Base-by-base conservation (phyloP, 2,888 invertebrate species). In the Electrophaes corylata region DNA sequence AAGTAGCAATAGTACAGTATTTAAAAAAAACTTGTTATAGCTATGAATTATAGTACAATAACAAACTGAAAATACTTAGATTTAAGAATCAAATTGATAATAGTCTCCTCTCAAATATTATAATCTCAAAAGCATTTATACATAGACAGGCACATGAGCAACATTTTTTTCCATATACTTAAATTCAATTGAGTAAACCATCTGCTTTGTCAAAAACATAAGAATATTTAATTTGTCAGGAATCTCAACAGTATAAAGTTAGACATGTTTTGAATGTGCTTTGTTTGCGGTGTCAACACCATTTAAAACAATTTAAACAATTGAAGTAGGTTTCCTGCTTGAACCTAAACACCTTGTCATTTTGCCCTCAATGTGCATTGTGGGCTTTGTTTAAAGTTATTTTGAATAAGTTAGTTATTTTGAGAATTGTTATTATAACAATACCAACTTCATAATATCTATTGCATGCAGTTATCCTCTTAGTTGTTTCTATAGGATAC, bases 251-350 rank as follows among this genome's bases (percentile, higher is more conserved):
- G 10, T 10, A 14, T 35, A 35, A 37, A 16, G 37, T 40, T 40
- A 47, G 35, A 33, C 20, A n/a, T 23, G 14, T 26, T 49, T 33
- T 44, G 16, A 45, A 52, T 46, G 14, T 37, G 8, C 37, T 37
- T 37, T 37, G 48, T 18, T 26, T 35, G 23, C 35, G 19, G 40
- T 29, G 50, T 39, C 55, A 51, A 60, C 60, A 60, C 51, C 47
- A 47, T 60, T 59, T 55, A 60, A 51, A 43, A 50, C 37, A 50
- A 33, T 55, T 51, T 39, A 31, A 60, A 60, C 60, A 60, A 60
- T 60, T 55, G 60, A 60, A 51, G 43, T 55, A 40, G 45, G 43
- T 51, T 60, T 60, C 60, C 60, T 60, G 60, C 55, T 47, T 51
- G 50, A 60, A 55, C 55, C 59, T 49, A 45, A 39, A 23, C 46